Evolutionary conservation across 1,140 invertebrate species (phyloP), one percentile per base, ranked within the genome.

Genomic region (Atta cephalotes): DNA sequence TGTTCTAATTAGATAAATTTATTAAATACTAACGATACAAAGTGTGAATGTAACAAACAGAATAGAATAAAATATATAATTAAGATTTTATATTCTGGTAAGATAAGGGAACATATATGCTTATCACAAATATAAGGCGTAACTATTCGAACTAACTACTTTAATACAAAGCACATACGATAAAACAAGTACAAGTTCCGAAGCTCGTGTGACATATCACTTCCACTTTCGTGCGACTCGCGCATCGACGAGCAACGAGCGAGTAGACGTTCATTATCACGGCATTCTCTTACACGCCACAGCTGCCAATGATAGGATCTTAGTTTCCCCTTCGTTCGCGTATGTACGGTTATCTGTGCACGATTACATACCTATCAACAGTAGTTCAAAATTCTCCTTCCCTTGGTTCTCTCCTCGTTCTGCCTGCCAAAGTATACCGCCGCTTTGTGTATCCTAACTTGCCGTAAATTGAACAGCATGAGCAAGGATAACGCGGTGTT

Each of bases 401-500:
- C 31, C 10, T 49, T n/a, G 60, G 14, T 21, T 60, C 74, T n/a
- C 60, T 31, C n/a, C 7, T 78, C 16, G 18, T n/a, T 74, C n/a
- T 21, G 21, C 18, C 76, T 62, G 39, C 70, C 77, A 18, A 58
- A 71, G 66, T 58, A 63, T 63, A n/a, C 14, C 51, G 62, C 49
- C 68, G 79, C 81, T 88, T 86, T 91, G 78, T 88, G 84, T 60
- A 82, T 80, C 63, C 71, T 80, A 88, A 88, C 86, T 86, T 89
- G 82, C n/a, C 86, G 79, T 91, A 89, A 91, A 91, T 91, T 88
- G 88, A 88, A 88, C 82, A 63, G 80, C 25, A 45, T 21, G 56
- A 71, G 74, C 49, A 35, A 70, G 77, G 68, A 89, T 86, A 80
- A 85, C 63, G 71, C 39, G 60, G 74, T 60, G 89, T 82, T 90